Percentiles rank a stretch among this genome's conserved stretches.
These are phyloP conservation scores for Fundulus diaphanus DNA, from an alignment of 2,797 vertebrate genomes.

Conservation along the genomic window DNA sequence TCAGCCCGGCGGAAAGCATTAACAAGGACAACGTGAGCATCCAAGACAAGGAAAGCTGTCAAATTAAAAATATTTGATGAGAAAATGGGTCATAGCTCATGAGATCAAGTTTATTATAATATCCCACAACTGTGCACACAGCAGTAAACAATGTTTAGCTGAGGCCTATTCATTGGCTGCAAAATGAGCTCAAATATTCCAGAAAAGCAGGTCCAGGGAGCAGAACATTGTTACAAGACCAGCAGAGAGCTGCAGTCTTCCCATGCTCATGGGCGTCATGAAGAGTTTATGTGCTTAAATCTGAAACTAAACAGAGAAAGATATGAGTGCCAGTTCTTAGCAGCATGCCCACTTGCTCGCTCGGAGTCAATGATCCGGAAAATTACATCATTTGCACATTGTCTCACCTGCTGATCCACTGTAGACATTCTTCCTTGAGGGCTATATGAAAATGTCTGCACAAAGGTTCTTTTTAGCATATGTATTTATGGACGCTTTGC, in stretches of 20 bases:
- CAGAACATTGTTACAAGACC: constrained; percentile 8
- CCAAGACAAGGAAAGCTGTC: constrained; percentile 54
- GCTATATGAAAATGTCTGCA: neutral
- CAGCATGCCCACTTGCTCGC: neutral
- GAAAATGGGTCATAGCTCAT: constrained; percentile 21
- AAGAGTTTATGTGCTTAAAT: constrained; percentile 13
- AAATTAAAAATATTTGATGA: constrained; percentile 53
- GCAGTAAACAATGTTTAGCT: constrained; percentile 43
- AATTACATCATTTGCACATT: neutral
- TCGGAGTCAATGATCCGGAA: neutral
- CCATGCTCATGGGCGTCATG: neutral
- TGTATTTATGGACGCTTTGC: neutral
- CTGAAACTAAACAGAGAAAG: neutral
- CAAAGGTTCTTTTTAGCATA: neutral
- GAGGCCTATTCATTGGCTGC: constrained; percentile 27
- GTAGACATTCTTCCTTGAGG: neutral
- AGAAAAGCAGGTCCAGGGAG: constrained; percentile 23
- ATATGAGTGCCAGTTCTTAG: neutral
- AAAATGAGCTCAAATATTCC: constrained; percentile 28
- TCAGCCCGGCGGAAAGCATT: constrained; percentile 44
- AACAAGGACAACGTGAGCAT: constrained; percentile 45
- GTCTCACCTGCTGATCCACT: neutral
- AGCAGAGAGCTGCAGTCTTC: neutral
- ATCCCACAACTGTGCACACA: constrained; percentile 38
- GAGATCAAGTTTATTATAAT: constrained; percentile 43